Conservation (phyloP, 2,888 invertebrate species). For the Cataglyphis rosenhaueri region DNA sequence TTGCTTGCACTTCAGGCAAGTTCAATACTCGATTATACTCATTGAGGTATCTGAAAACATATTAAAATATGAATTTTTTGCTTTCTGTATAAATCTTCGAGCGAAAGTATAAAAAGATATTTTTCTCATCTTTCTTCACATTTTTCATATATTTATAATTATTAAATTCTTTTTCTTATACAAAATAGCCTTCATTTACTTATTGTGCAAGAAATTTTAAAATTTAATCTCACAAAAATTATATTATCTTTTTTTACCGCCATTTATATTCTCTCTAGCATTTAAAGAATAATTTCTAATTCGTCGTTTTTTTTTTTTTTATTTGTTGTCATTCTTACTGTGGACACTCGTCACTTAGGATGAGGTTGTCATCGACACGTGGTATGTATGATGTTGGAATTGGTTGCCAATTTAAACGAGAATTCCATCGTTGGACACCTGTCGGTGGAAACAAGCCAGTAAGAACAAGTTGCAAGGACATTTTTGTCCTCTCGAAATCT, state of each 20-base stretch:
- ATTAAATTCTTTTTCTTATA: neutral
- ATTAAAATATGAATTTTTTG: neutral
- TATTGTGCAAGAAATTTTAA: neutral
- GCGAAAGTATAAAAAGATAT: neutral
- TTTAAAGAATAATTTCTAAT: neutral
- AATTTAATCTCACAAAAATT: neutral
- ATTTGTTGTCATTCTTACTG: constrained; percentile 62
- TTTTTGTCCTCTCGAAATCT: constrained; percentile 91
- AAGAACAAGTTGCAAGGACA: constrained; percentile 90
- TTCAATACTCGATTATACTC: constrained; percentile 70
- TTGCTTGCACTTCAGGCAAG: constrained; percentile 55
- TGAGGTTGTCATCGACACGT: constrained; percentile 67
- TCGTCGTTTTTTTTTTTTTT: neutral
- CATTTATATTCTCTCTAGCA: neutral
- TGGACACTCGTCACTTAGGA: constrained; percentile 73
- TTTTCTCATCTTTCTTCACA: neutral
- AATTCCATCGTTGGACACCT: constrained; percentile 87
- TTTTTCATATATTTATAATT: neutral
- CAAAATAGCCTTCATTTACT: neutral
- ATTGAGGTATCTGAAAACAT: constrained; percentile 68
- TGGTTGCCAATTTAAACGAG: constrained; percentile 89
- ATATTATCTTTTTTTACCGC: neutral
- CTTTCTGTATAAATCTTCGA: neutral
- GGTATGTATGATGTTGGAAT: constrained; percentile 86
- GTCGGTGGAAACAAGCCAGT: constrained; percentile 90